These are phyloP conservation scores for Fistularia commersonii DNA, from an alignment of 2,797 vertebrate species.

Conservation along the genomic window DNA sequence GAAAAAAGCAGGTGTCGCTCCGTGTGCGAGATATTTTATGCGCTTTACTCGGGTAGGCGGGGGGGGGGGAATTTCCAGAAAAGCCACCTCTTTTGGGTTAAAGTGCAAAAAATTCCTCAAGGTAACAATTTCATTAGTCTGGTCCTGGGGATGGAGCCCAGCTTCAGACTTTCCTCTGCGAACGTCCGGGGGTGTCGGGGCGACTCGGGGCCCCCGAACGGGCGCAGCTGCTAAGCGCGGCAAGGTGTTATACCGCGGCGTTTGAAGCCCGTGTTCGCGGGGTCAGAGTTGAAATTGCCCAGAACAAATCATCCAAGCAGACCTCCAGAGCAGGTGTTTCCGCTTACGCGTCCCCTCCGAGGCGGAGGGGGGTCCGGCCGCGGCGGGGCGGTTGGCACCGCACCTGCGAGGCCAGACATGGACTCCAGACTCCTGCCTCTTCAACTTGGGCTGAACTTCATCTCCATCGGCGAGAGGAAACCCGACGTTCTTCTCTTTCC, in stretches of 20 bases:
- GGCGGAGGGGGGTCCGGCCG: no score
- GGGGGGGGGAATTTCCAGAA: slow-evolving; percentile 12
- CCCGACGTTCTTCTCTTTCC: background rate
- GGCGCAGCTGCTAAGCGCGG: slow-evolving; percentile 53
- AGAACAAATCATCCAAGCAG: slow-evolving; percentile 58
- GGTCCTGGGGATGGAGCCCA: slow-evolving; percentile 41
- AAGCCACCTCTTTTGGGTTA: slow-evolving; percentile 11
- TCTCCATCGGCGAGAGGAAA: slow-evolving; percentile 2
- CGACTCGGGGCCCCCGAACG: slow-evolving; percentile 52
- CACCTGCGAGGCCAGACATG: slow-evolving; percentile 29
- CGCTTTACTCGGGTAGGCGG: slow-evolving; percentile 12
- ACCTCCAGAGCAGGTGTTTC: slow-evolving; percentile 66
- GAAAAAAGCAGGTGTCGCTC: slow-evolving; percentile 28
- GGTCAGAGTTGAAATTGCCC: slow-evolving; percentile 68
- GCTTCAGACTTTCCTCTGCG: slow-evolving; percentile 47
- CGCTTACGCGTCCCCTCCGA: slow-evolving; percentile 55
- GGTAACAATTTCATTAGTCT: slow-evolving; percentile 46
- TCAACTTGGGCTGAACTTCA: slow-evolving; percentile 5
- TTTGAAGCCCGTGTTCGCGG: slow-evolving; percentile 68
- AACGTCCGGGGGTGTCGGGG: slow-evolving; percentile 53
- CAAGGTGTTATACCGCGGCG: slow-evolving; percentile 40
- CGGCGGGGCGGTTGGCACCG: slow-evolving; percentile 28
- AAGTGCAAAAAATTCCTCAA: slow-evolving; percentile 39
- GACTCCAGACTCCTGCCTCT: no score
- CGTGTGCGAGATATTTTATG: slow-evolving; percentile 7